These are phyloP conservation scores for Girardinichthys multiradiatus DNA, from an alignment of 2,113 vertebrate genomes.

Conservation along the genomic window DNA sequence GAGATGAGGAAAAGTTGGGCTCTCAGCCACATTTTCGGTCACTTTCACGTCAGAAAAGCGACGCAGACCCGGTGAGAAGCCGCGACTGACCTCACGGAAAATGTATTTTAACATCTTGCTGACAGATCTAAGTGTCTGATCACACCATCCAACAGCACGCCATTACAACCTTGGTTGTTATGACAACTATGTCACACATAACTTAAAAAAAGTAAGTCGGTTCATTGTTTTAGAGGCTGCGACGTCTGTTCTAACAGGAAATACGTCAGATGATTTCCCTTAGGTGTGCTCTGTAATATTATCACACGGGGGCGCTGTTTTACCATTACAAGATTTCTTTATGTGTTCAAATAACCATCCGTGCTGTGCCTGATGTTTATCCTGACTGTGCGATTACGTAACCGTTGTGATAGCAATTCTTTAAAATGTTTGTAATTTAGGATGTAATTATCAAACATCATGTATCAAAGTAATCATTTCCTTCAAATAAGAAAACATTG, in stretches of 20 bases:
- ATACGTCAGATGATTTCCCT: constrained; percentile 8
- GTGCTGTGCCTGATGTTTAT: background rate
- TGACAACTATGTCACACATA: background rate
- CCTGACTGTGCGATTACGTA: too few species aligned
- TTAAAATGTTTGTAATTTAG: background rate
- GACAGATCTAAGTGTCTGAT: background rate
- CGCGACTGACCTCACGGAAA: background rate
- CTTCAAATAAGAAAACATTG: too few species aligned
- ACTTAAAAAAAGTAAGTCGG: background rate
- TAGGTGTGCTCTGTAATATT: background rate
- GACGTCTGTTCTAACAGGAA: constrained; percentile 36
- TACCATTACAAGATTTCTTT: background rate
- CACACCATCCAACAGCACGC: background rate
- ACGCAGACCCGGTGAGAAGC: constrained; percentile 1
- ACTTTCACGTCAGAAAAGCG: constrained; percentile 14
- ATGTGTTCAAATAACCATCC: background rate
- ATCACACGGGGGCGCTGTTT: constrained; percentile 39
- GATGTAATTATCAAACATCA: background rate
- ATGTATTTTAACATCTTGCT: constrained; percentile 22
- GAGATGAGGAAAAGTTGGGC: background rate
- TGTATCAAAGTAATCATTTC: too few species aligned
- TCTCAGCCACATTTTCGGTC: background rate
- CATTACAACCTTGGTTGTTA: background rate
- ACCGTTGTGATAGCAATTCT: too few species aligned
- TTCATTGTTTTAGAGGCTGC: background rate